These are phyloP conservation scores for Tapera naevia DNA, from an alignment of 2,797 vertebrate species.

Conservation along the genomic window DNA sequence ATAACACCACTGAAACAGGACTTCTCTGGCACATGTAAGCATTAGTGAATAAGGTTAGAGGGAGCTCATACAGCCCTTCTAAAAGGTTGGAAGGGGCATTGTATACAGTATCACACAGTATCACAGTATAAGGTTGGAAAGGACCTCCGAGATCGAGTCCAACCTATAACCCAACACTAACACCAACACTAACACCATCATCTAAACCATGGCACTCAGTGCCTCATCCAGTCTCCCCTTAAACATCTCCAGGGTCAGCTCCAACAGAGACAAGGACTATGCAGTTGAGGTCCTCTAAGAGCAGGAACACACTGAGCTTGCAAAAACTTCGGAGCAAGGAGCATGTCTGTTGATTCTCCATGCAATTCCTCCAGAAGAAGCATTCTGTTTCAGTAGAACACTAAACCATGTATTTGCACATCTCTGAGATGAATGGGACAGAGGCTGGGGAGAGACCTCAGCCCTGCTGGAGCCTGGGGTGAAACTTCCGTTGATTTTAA, in stretches of 20 bases:
- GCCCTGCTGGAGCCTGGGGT: not conserved
- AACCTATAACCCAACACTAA: no score
- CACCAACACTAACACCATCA: no score
- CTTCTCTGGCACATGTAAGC: not conserved
- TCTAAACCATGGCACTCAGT: no score
- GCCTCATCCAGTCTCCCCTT: no score
- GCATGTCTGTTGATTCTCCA: not conserved
- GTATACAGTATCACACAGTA: no score
- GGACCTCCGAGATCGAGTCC: no score
- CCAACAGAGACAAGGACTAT: not conserved
- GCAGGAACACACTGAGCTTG: not conserved
- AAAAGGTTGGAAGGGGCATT: not conserved
- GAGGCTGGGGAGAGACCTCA: not conserved
- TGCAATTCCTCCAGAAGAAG: not conserved
- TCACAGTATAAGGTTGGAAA: no score
- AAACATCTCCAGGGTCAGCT: no score
- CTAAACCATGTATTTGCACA: not conserved
- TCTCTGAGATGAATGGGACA: not conserved
- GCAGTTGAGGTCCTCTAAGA: not conserved
- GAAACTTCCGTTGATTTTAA: not conserved
- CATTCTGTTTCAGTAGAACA: not conserved
- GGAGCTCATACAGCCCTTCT: not conserved
- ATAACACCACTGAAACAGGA: not conserved
- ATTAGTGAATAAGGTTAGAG: not conserved
- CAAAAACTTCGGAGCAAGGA: not conserved